Evolutionary conservation across 2,797 vertebrate genomes (phyloP), one percentile per base, ranked within the genome.

Genomic region (Pelochelys cantorii): DNA sequence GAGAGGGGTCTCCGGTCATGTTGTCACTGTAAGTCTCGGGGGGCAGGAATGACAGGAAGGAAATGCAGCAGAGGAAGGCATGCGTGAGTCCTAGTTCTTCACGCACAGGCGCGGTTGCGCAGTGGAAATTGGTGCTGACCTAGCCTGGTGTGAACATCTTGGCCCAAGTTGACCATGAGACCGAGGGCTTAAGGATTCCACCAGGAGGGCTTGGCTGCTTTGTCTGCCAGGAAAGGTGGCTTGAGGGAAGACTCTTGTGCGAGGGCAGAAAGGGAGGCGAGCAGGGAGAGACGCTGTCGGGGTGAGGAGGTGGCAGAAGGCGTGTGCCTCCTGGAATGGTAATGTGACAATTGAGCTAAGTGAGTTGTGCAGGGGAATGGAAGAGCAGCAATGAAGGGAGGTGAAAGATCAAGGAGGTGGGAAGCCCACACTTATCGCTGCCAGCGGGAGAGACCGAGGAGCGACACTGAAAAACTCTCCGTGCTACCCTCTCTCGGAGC

Each of bases 381-480:
- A 77, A 29, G 3, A 77, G 74, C 42, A 48, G 65, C 42, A 48
- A 5, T 52, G 25, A 48, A 52, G 74, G 74, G 23, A 77, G 42
- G 37, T 52, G 74, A 77, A 48, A 52, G 37, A 29, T 77, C 74
- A 77, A 77, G 74, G 74, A 27, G 74, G 52, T 3, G 11, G 65
- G 18, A 37, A 34, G 12, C 25, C 27, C 42, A 48, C 25, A 25
- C 4, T 48, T 48, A 77, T 48, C 42, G 74, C 25, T 29, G 74
- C 37, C 42, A 34, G 20, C 18, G 11, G 18, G n/a, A 29, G 25
- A 77, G 74, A 52, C 42, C 5, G 3, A 27, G 13, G 23, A 5
- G 48, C 57, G 85, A 29, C 11, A 0, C 0, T 0, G 83, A 65
- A 81, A 56, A n/a, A 11, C 42, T 86, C 37, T 81, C 20, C 15